Percentiles rank a stretch among this genome's conserved stretches.
phyloP scores from a whole-genome alignment of 2,888 invertebrate species.

The Helobdella robusta region DNA sequence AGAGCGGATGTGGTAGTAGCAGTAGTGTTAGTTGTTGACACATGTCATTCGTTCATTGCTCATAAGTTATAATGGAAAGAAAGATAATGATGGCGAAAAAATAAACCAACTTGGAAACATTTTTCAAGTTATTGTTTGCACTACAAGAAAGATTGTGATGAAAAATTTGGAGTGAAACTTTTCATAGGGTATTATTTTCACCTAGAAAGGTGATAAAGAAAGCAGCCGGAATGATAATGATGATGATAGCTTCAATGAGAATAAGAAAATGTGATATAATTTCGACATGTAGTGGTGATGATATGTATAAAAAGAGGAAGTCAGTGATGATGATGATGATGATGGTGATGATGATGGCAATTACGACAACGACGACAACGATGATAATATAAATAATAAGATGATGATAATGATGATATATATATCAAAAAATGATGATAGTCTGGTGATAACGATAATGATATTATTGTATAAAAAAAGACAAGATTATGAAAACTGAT shows the following conservation, averaged over 20 bases:
- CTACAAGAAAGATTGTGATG: background rate
- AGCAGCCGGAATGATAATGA: background rate
- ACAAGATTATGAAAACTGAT: too few species aligned
- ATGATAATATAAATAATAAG: constrained; percentile 28
- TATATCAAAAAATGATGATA: background rate
- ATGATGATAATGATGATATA: constrained; percentile 24
- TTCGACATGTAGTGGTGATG: too few species aligned
- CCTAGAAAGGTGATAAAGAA: too few species aligned
- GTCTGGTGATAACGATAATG: too few species aligned
- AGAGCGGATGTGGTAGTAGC: background rate
- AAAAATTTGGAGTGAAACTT: too few species aligned
- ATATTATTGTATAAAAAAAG: too few species aligned
- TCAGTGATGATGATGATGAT: constrained; percentile 26
- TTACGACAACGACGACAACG: constrained; percentile 29
- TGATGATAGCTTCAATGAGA: too few species aligned
- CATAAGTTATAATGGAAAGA: too few species aligned
- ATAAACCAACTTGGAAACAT: too few species aligned
- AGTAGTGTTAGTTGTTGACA: background rate
- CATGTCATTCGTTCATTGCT: background rate
- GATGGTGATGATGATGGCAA: constrained; percentile 30
- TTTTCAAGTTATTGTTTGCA: background rate
- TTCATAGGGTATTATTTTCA: too few species aligned
- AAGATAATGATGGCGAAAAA: too few species aligned
- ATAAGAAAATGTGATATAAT: too few species aligned
- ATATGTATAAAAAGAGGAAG: background rate